phyloP scores from a whole-genome alignment of 2,888 invertebrate genomes.

The Lathronympha strigana region DNA sequence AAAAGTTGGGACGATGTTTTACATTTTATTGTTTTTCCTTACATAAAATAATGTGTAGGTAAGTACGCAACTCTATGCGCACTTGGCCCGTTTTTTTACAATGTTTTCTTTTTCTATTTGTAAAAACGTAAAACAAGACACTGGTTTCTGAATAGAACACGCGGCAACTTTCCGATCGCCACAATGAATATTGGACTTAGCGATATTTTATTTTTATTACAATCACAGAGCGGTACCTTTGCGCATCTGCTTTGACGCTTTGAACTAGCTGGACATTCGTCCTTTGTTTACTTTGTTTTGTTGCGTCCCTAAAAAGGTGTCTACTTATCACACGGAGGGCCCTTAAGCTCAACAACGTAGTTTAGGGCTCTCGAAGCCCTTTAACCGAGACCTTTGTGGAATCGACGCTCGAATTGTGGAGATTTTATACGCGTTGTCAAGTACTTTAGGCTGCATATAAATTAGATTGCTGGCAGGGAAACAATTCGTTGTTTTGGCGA shows the following conservation, averaged over 20 bases:
- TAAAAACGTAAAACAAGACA: neutral
- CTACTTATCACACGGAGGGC: slow-evolving; percentile 67
- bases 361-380: slow-evolving; percentile 65
- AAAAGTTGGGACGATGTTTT: no score
- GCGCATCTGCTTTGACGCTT: slow-evolving; percentile 12
- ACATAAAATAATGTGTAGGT: no score
- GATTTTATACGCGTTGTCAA: slow-evolving; percentile 35
- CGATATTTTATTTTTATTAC: slow-evolving; percentile 14
- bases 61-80: no score
- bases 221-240: slow-evolving; percentile 9
- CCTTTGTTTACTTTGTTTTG: slow-evolving; percentile 57
- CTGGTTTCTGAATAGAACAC: neutral
- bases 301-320: slow-evolving; percentile 52
- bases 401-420: slow-evolving; percentile 56
- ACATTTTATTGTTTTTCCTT: no score
- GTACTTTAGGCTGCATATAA: slow-evolving; percentile 31
- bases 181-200: neutral
- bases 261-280: slow-evolving; percentile 25
- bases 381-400: slow-evolving; percentile 64
- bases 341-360: slow-evolving; percentile 64
- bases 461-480: slow-evolving; percentile 28
- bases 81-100: neutral
- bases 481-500: slow-evolving; percentile 19
- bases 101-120: neutral
- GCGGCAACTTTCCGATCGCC: neutral